phyloP scores from a whole-genome alignment of 2,888 invertebrate species.

The Drosophila prostipennis region DNA sequence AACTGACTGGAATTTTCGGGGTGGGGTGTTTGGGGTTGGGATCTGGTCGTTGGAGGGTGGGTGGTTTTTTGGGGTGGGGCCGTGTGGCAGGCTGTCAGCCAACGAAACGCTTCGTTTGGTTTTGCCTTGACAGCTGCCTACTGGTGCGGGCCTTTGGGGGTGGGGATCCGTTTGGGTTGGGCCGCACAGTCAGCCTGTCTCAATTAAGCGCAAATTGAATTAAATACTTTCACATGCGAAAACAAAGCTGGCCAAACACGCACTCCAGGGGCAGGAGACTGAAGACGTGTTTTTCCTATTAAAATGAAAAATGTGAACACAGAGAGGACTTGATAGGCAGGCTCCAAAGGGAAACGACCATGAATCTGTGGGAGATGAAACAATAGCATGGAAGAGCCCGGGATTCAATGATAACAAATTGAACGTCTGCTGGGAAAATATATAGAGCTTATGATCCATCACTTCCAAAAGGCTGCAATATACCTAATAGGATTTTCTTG shows the following conservation, averaged over 20 bases:
- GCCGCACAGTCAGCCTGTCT: slow-evolving; percentile 50
- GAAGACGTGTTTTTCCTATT: slow-evolving; percentile 43
- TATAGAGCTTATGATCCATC: slow-evolving; percentile 3
- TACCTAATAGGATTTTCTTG: not conserved
- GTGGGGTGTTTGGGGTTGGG: not conserved
- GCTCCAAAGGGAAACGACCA: not conserved
- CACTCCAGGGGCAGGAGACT: slow-evolving; percentile 25
- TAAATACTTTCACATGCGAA: slow-evolving; percentile 61
- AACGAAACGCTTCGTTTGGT: slow-evolving; percentile 51
- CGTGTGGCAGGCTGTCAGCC: slow-evolving; percentile 35
- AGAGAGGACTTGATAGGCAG: slow-evolving; percentile 19
- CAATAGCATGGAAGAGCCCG: slow-evolving; percentile 22
- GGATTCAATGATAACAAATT: slow-evolving; percentile 39
- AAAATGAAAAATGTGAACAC: slow-evolving; percentile 45
- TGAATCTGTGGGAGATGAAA: slow-evolving; percentile 37
- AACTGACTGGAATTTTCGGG: slow-evolving; percentile 29
- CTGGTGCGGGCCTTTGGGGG: slow-evolving; percentile 11
- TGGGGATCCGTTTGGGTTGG: slow-evolving; percentile 14
- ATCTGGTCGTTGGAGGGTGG: not conserved
- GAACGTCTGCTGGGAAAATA: slow-evolving; percentile 4
- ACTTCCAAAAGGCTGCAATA: not conserved
- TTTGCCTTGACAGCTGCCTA: slow-evolving; percentile 51
- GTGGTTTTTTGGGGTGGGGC: slow-evolving; percentile 6
- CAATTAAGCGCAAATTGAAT: slow-evolving; percentile 68
- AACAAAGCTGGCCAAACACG: slow-evolving; percentile 45